Evolutionary conservation across 2,113 vertebrate genomes (phyloP).

Genomic region (Holacanthus passer): DNA sequence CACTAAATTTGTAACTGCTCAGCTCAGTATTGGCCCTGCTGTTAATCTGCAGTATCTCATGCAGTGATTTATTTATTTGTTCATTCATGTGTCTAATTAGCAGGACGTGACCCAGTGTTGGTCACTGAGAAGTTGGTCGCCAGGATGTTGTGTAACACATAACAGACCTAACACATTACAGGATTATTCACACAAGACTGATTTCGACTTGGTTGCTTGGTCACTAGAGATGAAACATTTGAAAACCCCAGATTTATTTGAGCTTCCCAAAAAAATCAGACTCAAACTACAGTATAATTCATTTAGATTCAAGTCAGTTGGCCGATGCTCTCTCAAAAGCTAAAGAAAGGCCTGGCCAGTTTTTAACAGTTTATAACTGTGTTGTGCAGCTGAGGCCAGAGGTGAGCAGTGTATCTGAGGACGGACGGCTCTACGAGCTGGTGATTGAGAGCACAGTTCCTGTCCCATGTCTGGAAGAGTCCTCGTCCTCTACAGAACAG

Average conservation of each 20-base stretch:
- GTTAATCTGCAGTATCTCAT: background rate
- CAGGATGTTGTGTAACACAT: background rate
- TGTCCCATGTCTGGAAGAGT: conserved; percentile 81
- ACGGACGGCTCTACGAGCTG: conserved; percentile 87
- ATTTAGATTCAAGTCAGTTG: background rate
- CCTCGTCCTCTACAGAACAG: conserved; percentile 72
- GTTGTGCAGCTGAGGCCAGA: conserved; percentile 86
- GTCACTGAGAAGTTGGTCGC: background rate
- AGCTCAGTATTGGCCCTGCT: background rate
- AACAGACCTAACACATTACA: background rate
- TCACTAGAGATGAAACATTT: background rate
- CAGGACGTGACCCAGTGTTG: background rate
- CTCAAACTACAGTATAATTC: background rate
- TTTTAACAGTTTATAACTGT: background rate
- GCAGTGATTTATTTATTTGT: background rate
- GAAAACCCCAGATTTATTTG: background rate
- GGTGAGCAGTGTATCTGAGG: conserved; percentile 84
- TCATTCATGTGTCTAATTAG: background rate
- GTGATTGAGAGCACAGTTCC: conserved; percentile 89
- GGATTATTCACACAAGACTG: background rate
- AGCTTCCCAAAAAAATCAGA: background rate
- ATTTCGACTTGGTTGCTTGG: background rate
- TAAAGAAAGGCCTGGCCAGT: background rate
- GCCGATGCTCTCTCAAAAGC: background rate
- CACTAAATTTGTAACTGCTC: background rate